Percentiles rank a stretch among this genome's conserved stretches.
Conservation (phyloP, 2,113 vertebrate species). For the Rhynchopsitta pachyrhyncha region DNA sequence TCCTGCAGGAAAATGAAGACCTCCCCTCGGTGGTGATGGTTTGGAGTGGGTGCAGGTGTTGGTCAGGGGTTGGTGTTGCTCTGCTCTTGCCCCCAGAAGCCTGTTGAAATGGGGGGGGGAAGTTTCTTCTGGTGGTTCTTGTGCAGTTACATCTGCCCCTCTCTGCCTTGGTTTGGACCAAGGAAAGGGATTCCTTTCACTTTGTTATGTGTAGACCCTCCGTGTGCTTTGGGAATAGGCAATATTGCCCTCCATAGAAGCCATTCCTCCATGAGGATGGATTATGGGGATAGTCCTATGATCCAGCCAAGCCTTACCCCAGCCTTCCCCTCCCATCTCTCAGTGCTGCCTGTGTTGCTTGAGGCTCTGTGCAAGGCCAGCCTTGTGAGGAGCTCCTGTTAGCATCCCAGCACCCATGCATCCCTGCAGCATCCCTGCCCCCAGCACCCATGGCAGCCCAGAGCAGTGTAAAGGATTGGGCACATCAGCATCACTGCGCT, state of each 20-base stretch:
- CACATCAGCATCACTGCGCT: fast-evolving
- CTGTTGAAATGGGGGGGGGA: neutral
- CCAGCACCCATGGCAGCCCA: neutral
- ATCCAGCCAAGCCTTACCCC: neutral
- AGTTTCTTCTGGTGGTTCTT: neutral
- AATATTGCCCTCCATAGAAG: neutral
- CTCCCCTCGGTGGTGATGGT: neutral
- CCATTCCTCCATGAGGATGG: neutral
- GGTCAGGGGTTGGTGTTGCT: neutral
- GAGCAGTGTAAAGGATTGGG: neutral
- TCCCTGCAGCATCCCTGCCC: neutral
- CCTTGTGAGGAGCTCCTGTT: neutral
- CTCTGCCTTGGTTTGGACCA: neutral
- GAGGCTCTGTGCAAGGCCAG: neutral
- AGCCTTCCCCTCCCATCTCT: neutral
- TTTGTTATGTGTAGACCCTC: neutral
- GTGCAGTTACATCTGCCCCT: neutral
- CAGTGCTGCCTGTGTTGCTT: neutral
- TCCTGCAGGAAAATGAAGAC: neutral
- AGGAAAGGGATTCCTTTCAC: neutral
- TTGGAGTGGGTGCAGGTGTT: neutral
- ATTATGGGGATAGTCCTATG: neutral
- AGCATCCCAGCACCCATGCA: neutral
- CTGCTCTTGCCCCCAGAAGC: neutral
- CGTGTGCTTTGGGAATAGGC: neutral